Conservation (phyloP, 2,888 invertebrate genomes). For the Tridacna crocea region DNA sequence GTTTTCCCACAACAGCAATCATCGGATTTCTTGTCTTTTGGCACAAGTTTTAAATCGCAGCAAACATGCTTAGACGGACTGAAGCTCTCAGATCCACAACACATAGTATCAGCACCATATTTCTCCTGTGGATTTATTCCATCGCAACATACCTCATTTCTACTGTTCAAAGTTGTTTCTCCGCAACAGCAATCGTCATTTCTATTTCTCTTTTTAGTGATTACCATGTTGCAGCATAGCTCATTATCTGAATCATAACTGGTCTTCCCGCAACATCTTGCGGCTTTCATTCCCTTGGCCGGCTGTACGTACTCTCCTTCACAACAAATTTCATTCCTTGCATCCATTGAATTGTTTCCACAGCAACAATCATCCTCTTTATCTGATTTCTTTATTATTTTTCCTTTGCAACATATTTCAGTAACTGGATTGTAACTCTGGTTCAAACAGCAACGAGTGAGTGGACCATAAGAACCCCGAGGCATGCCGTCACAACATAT, state of each 20-base stretch:
- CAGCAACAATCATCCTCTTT: conserved; percentile 48
- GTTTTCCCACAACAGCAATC: conserved; percentile 58
- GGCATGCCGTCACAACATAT: conserved; percentile 47
- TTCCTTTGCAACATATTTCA: conserved; percentile 45
- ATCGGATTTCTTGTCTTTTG: conserved; percentile 22
- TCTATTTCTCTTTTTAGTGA: conserved; percentile 28
- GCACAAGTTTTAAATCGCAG: conserved; percentile 33
- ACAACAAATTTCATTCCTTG: conserved; percentile 43
- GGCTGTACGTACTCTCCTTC: conserved; percentile 22
- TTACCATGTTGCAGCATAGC: conserved; percentile 39
- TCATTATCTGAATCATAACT: conserved; percentile 41
- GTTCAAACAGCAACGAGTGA: conserved; percentile 35
- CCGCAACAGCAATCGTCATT: conserved; percentile 54
- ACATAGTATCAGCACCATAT: conserved; percentile 34
- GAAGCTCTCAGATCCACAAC: conserved; percentile 44
- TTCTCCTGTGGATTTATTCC: conserved; percentile 29
- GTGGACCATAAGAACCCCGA: conserved; percentile 15
- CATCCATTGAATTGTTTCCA: conserved; percentile 35
- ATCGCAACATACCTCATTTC: conserved; percentile 40
- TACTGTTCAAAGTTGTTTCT: conserved; percentile 29
- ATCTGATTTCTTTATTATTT: conserved; percentile 28
- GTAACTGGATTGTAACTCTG: conserved; percentile 38
- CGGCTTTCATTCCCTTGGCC: conserved; percentile 15
- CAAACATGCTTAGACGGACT: conserved; percentile 34
- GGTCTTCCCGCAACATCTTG: conserved; percentile 39